Conservation (phyloP, 2,888 invertebrate species). For the Callyntrura sp. region DNA sequence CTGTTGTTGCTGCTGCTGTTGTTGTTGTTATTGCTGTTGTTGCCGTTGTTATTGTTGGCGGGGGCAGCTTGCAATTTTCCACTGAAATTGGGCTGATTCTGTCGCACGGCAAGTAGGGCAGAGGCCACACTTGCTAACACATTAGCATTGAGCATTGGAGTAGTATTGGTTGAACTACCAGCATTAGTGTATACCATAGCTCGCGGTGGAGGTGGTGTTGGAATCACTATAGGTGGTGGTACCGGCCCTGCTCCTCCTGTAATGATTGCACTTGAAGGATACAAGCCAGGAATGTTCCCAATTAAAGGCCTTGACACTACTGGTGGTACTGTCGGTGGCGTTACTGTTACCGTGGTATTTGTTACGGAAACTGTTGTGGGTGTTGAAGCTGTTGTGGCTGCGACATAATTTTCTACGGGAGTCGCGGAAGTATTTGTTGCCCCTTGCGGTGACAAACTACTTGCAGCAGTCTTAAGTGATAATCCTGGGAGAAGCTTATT, state of each 20-base stretch:
- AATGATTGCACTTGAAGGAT: slow-evolving; percentile 72
- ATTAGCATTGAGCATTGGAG: slow-evolving; percentile 71
- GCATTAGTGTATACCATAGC: slow-evolving; percentile 28
- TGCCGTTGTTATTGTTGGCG: no score
- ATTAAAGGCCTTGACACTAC: slow-evolving; percentile 68
- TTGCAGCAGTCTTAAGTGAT: slow-evolving; percentile 37
- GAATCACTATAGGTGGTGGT: slow-evolving; percentile 75
- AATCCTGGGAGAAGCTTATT: slow-evolving; percentile 24
- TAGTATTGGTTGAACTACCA: not conserved
- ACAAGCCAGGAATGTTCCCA: slow-evolving; percentile 77
- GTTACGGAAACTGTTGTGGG: not conserved
- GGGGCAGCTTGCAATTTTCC: slow-evolving; percentile 18
- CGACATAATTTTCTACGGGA: not conserved
- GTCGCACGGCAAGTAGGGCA: slow-evolving; percentile 71
- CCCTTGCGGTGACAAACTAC: slow-evolving; percentile 25
- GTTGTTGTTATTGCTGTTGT: not conserved
- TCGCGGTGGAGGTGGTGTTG: slow-evolving; percentile 73
- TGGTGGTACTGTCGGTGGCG: slow-evolving; percentile 47
- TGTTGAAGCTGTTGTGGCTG: slow-evolving; percentile 16
- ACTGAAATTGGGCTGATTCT: slow-evolving; percentile 58
- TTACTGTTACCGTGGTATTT: not conserved
- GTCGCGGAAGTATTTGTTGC: slow-evolving; percentile 9
- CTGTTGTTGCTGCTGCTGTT: slow-evolving; percentile 36
- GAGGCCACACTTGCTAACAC: slow-evolving; percentile 81
- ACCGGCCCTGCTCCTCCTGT: slow-evolving; percentile 61